These are phyloP conservation scores for Strongylocentrotus purpuratus DNA, from an alignment of 35 echinoderm and acorn worm species.

Conservation along the genomic window DNA sequence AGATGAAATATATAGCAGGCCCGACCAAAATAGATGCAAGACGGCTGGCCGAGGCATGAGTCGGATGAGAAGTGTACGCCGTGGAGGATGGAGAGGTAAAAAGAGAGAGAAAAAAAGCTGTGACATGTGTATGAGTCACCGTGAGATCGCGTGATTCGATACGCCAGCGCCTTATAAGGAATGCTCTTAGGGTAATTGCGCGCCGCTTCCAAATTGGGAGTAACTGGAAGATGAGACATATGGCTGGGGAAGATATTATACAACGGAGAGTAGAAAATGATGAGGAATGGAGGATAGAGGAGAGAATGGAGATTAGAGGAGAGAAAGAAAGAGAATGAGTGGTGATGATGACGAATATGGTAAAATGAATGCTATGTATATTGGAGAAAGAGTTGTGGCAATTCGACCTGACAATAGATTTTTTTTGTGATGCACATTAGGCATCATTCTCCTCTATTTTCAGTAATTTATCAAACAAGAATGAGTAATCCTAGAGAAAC, in stretches of 20 bases:
- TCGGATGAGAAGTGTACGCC: background rate
- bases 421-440: background rate
- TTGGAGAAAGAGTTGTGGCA: background rate
- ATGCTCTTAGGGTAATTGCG: slow-evolving; percentile 43
- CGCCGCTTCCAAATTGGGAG: slow-evolving; percentile 33
- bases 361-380: background rate
- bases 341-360: background rate
- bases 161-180: slow-evolving; percentile 24
- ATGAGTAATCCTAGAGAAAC: background rate
- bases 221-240: slow-evolving; percentile 23
- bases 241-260: background rate
- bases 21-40: slow-evolving; percentile 29
- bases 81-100: background rate
- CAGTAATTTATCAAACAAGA: slow-evolving; percentile 8
- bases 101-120: background rate
- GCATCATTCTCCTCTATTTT: background rate
- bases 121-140: slow-evolving; percentile 41
- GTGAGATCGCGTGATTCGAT: slow-evolving; percentile 46
- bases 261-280: background rate
- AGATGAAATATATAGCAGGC: background rate
- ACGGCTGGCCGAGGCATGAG: background rate
- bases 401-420: background rate
- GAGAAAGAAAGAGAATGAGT: background rate
- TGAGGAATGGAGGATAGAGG: background rate
- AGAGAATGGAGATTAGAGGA: background rate